phyloP scores from a whole-genome alignment of 2,113 vertebrate species.

The Orcinus orca region DNA sequence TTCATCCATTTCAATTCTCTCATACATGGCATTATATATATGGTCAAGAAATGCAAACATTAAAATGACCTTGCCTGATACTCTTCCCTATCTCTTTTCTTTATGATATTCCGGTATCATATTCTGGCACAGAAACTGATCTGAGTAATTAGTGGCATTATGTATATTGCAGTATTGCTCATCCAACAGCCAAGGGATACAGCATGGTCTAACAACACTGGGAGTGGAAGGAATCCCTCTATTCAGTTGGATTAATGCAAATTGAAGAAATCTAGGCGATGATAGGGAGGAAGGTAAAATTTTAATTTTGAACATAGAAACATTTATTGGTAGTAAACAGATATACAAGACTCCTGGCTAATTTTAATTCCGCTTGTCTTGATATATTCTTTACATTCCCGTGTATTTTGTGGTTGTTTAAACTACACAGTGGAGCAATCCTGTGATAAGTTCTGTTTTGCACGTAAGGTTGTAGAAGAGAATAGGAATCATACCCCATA shows the following conservation, averaged over 20 bases:
- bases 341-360: neutral
- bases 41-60: neutral
- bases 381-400: neutral
- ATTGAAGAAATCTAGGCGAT: neutral
- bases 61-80: neutral
- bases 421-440: neutral
- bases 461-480: neutral
- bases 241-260: neutral
- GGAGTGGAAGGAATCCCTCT: neutral
- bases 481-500: neutral
- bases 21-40: neutral
- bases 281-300: neutral
- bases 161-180: neutral
- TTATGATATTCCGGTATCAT: neutral
- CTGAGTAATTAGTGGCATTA: neutral
- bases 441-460: neutral
- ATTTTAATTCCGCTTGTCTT: neutral
- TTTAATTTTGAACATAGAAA: neutral
- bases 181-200: neutral
- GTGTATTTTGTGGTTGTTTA: neutral
- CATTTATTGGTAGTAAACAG: neutral
- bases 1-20: neutral
- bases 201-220: neutral
- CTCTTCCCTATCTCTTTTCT: neutral
- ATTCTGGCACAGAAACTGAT: neutral